Base-by-base conservation (phyloP, 2,113 vertebrate species). In the Alouatta palliata region DNA sequence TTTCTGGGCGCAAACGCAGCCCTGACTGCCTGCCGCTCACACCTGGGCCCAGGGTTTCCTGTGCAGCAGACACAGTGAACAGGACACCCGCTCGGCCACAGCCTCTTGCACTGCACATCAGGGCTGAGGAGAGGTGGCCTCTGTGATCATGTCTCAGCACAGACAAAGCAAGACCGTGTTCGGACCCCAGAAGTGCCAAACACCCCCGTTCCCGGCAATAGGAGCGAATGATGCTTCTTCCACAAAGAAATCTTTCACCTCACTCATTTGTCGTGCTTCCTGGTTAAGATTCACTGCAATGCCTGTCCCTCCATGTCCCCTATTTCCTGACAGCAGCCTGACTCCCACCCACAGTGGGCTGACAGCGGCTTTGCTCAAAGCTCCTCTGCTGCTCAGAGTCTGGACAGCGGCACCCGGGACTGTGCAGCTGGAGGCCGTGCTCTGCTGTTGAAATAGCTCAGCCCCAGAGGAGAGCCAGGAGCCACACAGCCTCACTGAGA, bases 21-120 rank as follows among this genome's bases (percentile, higher is more conserved):
- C 21, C 30, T 11, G 2, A 12, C 54, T 0, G 14, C 58, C 11
- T 6, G 12, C 10, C 3, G 3, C n/a, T 19, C n/a, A 4, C 8
- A 0, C 5, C 17, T 2, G 27, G n/a, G 17, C 45, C 43, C 4
- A 1, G 20, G 35, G 8, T 23, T 25, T 45, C 3, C 49, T 0
- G 2, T 6, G 35, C 11, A n/a, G 45, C 61, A 79, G 70, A 40
- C 23, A 5, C 1, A 4, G 1, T 6, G 12, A 5, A 16, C 6
- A 27, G 32, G n/a, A 23, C 8, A 32, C 25, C 5, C 0, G 1
- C 17, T n/a, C 1, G 0, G n/a, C 5, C 6, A n/a, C 47, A 37
- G 20, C n/a, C 19, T n/a, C 30, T n/a, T 21, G 6, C 58, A 27
- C 20, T 14, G 5, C 43, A 2, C 14, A 0, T 14, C 5, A 10